These are phyloP conservation scores for Aquatica leii DNA, from an alignment of 2,888 invertebrate genomes.

Conservation along the genomic window DNA sequence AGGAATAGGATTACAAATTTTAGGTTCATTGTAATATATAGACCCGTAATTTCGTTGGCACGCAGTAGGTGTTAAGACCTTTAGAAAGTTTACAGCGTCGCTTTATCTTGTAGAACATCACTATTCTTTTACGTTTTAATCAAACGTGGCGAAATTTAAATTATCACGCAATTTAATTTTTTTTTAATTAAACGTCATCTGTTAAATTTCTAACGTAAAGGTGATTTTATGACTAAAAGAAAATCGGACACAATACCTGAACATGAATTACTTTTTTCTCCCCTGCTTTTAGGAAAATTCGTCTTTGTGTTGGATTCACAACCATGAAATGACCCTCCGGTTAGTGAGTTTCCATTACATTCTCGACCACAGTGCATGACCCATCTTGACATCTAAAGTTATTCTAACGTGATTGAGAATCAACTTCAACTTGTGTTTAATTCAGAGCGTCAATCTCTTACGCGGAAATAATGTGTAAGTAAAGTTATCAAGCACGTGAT, in stretches of 20 bases:
- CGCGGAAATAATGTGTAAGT: neutral
- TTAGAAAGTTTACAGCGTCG: too few species aligned
- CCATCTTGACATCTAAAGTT: constrained; percentile 34
- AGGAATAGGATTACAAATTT: too few species aligned
- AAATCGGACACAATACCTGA: constrained; percentile 19
- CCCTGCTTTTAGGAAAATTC: constrained; percentile 32
- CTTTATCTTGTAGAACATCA: too few species aligned
- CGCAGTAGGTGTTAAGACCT: too few species aligned
- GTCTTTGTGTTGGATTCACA: constrained; percentile 34
- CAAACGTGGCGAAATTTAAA: too few species aligned
- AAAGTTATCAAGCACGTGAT: constrained; percentile 12
- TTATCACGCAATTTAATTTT: too few species aligned
- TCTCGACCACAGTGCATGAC: constrained; percentile 32
- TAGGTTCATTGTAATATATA: too few species aligned
- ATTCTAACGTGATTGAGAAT: constrained; percentile 28
- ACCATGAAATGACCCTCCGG: constrained; percentile 38
- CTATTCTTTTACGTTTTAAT: too few species aligned
- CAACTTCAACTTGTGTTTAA: constrained; percentile 16
- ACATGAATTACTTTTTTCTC: constrained; percentile 18
- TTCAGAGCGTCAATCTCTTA: neutral
- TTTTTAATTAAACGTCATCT: too few species aligned
- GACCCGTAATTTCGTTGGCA: too few species aligned
- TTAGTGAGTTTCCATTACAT: constrained; percentile 37
- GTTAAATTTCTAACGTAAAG: constrained; percentile 13
- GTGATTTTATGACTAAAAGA: constrained; percentile 20